Evolutionary conservation across 2,113 vertebrate species (phyloP).

Genomic region (Sander lucioperca): DNA sequence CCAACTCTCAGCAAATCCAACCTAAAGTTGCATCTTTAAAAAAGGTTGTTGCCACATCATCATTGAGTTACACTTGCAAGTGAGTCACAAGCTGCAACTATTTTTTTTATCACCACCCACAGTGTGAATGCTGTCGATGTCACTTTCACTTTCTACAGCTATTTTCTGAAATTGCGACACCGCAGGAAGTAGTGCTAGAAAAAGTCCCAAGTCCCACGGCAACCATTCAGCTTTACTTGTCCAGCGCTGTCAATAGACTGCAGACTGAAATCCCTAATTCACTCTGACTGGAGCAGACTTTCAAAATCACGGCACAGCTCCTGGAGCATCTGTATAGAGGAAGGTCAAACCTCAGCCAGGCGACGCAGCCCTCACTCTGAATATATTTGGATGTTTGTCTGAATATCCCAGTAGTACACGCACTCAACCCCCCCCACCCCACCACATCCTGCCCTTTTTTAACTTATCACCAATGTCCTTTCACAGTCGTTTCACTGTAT

Average conservation of each 20-base stretch:
- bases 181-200: not conserved
- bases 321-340: slow-evolving; percentile 48
- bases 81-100: slow-evolving; percentile 4
- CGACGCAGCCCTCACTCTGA: slow-evolving; percentile 43
- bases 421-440: slow-evolving; percentile 20
- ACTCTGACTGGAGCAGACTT: slow-evolving; percentile 71
- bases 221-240: slow-evolving; percentile 28
- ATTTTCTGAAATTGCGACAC: not conserved
- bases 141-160: slow-evolving; percentile 9
- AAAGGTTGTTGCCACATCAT: not conserved
- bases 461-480: slow-evolving; percentile 69
- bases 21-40: not conserved
- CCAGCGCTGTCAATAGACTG: slow-evolving; percentile 56
- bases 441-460: slow-evolving; percentile 1
- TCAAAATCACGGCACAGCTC: slow-evolving; percentile 56
- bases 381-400: slow-evolving; percentile 63
- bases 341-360: slow-evolving; percentile 67
- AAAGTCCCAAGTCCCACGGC: slow-evolving; percentile 32
- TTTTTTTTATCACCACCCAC: not conserved
- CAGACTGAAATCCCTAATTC: slow-evolving; percentile 54
- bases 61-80: not conserved
- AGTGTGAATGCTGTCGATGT: slow-evolving; percentile 20
- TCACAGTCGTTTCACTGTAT: slow-evolving; percentile 67
- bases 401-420: slow-evolving; percentile 40
- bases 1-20: slow-evolving; percentile 50